Evolutionary conservation across 2,888 invertebrate species (phyloP), one percentile per base, ranked within the genome.

Genomic region (Macropis europaea): DNA sequence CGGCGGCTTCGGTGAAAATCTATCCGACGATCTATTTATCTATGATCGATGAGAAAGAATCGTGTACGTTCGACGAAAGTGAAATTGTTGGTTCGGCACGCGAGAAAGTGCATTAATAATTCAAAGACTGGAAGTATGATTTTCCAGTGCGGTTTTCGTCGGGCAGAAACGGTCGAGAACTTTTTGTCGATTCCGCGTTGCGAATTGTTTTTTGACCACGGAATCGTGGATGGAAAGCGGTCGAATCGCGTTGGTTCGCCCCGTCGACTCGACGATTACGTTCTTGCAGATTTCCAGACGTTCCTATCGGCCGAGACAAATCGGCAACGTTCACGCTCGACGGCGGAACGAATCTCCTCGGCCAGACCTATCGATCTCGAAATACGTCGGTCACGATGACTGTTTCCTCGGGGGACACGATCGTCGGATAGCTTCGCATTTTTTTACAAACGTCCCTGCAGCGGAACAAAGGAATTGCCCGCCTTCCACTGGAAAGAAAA

Each of bases 61-160:
- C 34, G 0, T 7, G n/a, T 30, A 26, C 6, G 13, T 56, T 43
- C 54, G 32, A 52, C 13, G 59, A 59, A 56, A 56, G 63, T 52
- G 64, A 69, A 69, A 56, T 42, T 32, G 15, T 30, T 50, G 26
- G 19, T 43, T 43, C 43, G 53, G 17, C 28, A 24, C 34, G 15
- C 54, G 59, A 48, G 75, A 76, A 76, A 76, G 66, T 42, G 32
- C 61, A 76, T 76, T 71, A 76, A 71, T 54, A 62, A 76, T 70
- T 66, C 53, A 45, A 56, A 40, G 19, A 17, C n/a, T n/a, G n/a
- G n/a, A 24, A 36, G 17, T 13, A 54, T 62, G 30, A 61, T 38
- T 48, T 54, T 32, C 36, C 45, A 17, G 13, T 19, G n/a, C 1
- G 1, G 11, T n/a, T 13, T 28, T n/a, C n/a, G 4, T 24, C n/a